These are phyloP conservation scores for Neoscelio sp. DNA, from an alignment of 2,888 invertebrate species.

Conservation along the genomic window DNA sequence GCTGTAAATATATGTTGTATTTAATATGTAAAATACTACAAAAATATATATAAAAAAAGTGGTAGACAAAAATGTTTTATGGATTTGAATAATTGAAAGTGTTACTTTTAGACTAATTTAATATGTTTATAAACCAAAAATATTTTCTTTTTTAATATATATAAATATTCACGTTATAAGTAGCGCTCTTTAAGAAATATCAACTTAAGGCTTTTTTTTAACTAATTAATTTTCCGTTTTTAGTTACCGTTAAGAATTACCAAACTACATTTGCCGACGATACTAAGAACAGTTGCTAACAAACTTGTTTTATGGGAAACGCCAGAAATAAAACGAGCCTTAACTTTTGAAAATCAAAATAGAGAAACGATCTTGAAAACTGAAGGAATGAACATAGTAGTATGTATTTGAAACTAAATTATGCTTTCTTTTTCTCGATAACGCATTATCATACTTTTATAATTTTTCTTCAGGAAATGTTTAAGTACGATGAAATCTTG, in stretches of 20 bases:
- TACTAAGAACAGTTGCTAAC: conserved; percentile 88
- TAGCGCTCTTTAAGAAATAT: no score
- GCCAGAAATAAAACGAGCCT: conserved; percentile 92
- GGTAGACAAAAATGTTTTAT: no score
- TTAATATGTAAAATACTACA: conserved; percentile 10
- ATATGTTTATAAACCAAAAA: no score
- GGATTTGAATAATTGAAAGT: no score
- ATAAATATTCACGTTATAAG: no score
- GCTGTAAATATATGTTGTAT: conserved; percentile 15
- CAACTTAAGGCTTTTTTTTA: no score
- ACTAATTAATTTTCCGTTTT: conserved; percentile 70
- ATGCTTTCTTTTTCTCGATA: neutral
- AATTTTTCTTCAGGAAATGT: conserved; percentile 88
- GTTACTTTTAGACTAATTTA: no score
- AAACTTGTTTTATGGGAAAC: conserved; percentile 92
- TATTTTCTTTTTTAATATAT: conserved; percentile 11
- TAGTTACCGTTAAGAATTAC: conserved; percentile 86
- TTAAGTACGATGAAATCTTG: conserved; percentile 90
- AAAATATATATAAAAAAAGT: no score
- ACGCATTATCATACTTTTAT: neutral
- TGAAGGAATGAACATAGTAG: conserved; percentile 96
- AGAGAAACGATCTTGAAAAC: conserved; percentile 90
- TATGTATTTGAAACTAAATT: conserved; percentile 76
- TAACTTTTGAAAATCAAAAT: conserved; percentile 89
- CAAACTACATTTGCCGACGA: conserved; percentile 90